Evolutionary conservation across 2,797 vertebrate genomes (phyloP), one percentile per base, ranked within the genome.

Genomic region (Mus minutoides): DNA sequence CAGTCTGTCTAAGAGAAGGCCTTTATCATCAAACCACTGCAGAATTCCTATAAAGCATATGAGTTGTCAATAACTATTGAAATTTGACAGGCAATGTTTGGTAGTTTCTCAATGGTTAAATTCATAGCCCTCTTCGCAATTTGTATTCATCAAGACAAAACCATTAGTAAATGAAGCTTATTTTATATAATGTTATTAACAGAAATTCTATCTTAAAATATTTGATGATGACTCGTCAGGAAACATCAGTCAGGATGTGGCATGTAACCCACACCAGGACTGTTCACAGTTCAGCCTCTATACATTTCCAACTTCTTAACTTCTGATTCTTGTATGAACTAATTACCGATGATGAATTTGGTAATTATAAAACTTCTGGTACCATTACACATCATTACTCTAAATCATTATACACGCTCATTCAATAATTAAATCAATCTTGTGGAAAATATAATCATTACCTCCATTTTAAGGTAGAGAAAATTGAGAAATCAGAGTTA

Each of bases 71-170:
- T 29, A 43, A 88, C n/a, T 84, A 69, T 49, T 88, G 89, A 82
- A 82, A 62, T 85, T 37, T 37, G 34, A n/a, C 14, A 62, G 49
- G 88, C 56, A 84, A 97, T 1, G 17, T 58, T 75, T 58, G n/a
- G n/a, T 58, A 43, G 24, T 43, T n/a, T 22, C 58, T 95, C 88
- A 71, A 10, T 69, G 46, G 10, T 80, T 86, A 92, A 92, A 89
- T 14, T 71, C 19, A 43, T 7, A 94, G 34, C 62, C 5, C 26
- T 80, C 79, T 13, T n/a, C 5, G 49, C 14, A 87, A 24, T 97
- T 29, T 93, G 9, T 34, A 89, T 64, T 88, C 75, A 95, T 9
- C n/a, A 52, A 52, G 10, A n/a, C 2, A 95, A 94, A 94, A 54
- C 31, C 21, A 64, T 37, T 67, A 89, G 43, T 34, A 69, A 26